Percentiles rank a stretch among this genome's conserved stretches.
phyloP scores from a whole-genome alignment of 2,113 vertebrate genomes.

The Todiramphus saurophagus region DNA sequence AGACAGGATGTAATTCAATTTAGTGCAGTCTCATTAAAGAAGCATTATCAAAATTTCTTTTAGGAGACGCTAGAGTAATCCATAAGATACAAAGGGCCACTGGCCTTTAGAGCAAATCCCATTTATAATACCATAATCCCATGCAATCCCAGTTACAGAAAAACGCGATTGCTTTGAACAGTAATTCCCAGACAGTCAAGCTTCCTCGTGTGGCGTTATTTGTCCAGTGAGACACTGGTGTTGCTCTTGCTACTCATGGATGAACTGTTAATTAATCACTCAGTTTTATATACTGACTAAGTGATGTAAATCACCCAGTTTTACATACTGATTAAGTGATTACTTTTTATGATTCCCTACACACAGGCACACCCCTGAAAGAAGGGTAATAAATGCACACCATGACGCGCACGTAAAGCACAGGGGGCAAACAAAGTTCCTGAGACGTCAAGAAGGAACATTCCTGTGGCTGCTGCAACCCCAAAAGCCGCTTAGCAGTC shows the following conservation, averaged over 20 bases:
- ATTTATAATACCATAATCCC: slow-evolving; percentile 33
- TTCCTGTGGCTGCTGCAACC: neutral
- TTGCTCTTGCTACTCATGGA: neutral
- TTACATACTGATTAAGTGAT: neutral
- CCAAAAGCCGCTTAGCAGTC: neutral
- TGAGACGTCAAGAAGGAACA: neutral
- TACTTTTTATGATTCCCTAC: neutral
- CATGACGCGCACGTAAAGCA: rapidly evolving
- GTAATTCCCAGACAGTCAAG: neutral
- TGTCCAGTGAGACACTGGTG: neutral
- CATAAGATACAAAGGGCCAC: neutral
- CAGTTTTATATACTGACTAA: neutral
- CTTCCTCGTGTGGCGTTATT: neutral
- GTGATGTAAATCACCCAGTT: neutral
- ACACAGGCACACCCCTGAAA: neutral
- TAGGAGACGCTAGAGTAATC: slow-evolving; percentile 8
- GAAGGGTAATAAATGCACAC: neutral
- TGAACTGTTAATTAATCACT: neutral
- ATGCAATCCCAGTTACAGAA: slow-evolving; percentile 18
- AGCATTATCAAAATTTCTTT: slow-evolving; percentile 27
- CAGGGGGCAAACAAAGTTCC: neutral
- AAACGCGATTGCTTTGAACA: neutral
- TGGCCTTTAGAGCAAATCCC: slow-evolving; percentile 2
- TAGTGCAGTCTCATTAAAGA: neutral
- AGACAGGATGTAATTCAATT: slow-evolving; percentile 19